A percentile compares a stretch with the other conserved stretches of the same genome.
Evolutionary conservation across 2,113 vertebrate genomes (phyloP).

Genomic region (Leucopsar rothschildi): DNA sequence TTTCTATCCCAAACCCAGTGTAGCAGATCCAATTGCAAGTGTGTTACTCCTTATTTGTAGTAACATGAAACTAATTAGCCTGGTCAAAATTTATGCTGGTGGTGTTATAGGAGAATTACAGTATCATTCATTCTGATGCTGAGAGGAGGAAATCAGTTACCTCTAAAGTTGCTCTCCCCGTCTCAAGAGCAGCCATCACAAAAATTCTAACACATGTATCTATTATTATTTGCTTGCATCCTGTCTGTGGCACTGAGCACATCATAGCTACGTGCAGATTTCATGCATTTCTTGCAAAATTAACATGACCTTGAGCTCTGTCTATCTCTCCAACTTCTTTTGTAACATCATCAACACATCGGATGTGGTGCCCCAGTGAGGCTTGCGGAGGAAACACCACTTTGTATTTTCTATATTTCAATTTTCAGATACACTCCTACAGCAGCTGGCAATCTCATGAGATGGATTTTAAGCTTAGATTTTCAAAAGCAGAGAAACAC

Average conservation of each 20-base stretch:
- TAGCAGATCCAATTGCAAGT: not conserved
- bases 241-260: not conserved
- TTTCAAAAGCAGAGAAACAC: not conserved
- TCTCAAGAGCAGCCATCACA: not conserved
- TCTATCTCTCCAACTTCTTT: not conserved
- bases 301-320: not conserved
- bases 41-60: not conserved
- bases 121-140: not conserved
- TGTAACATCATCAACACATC: not conserved
- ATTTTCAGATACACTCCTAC: not conserved
- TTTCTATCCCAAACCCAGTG: not conserved
- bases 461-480: not conserved
- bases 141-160: not conserved
- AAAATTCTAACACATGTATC: not conserved
- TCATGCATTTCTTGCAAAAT: not conserved
- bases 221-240: not conserved
- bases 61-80: not conserved
- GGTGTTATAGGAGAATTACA: not conserved
- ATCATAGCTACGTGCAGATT: not conserved
- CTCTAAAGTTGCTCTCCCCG: not conserved
- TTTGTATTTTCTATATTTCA: not conserved
- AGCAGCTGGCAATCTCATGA: not conserved
- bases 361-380: not conserved
- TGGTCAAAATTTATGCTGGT: not conserved
- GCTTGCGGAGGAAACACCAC: not conserved